Evolutionary conservation across 2,888 invertebrate species (phyloP).

Genomic region (Dione juno): DNA sequence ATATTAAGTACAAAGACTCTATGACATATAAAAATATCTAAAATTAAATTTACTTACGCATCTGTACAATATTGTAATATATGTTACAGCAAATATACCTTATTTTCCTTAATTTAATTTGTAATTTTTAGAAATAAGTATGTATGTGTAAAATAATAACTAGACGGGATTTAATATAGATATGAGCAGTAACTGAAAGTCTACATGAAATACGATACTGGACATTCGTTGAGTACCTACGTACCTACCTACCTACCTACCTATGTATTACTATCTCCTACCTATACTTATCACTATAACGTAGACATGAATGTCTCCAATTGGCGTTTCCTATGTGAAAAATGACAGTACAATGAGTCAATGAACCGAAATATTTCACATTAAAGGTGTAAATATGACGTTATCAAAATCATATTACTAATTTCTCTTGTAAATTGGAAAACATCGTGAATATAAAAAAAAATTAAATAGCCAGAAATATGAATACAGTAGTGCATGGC

Average conservation of each 20-base stretch:
- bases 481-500: neutral
- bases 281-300: neutral
- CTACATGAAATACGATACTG: neutral
- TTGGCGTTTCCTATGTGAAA: conserved; percentile 3
- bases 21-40: too few species aligned
- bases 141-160: neutral
- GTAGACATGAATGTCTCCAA: conserved; percentile 2
- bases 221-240: neutral
- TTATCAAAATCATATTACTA: neutral
- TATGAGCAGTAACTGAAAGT: neutral
- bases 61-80: too few species aligned
- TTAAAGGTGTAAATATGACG: neutral
- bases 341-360: neutral
- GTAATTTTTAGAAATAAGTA: neutral
- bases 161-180: neutral
- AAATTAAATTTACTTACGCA: neutral
- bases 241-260: too few species aligned
- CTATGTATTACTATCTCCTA: too few species aligned
- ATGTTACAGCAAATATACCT: neutral
- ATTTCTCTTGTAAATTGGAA: too few species aligned
- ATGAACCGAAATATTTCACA: neutral
- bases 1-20: too few species aligned
- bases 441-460: neutral
- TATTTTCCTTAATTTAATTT: neutral
- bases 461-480: conserved; percentile 3